Percentiles rank a stretch among this genome's conserved stretches.
phyloP scores from a whole-genome alignment of 2,888 invertebrate genomes.

The Drosophila demipolita region DNA sequence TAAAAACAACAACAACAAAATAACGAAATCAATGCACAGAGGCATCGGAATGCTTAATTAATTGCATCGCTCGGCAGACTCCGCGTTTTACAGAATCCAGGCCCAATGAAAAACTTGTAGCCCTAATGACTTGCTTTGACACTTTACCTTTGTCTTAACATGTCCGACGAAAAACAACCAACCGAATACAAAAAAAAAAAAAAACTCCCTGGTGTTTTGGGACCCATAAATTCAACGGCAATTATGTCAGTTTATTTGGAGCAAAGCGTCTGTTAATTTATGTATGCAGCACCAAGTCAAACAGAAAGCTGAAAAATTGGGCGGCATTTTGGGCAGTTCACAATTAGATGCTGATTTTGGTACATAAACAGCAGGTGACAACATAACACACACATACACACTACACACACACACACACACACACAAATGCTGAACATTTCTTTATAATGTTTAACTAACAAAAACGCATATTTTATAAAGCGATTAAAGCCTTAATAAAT shows the following conservation, averaged over 20 bases:
- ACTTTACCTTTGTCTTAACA: constrained; percentile 78
- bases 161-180: constrained; percentile 35
- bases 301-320: constrained; percentile 37
- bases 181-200: constrained; percentile 8
- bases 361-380: constrained; percentile 79
- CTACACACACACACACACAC: constrained; percentile 19
- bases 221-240: constrained; percentile 73
- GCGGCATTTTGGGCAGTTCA: constrained; percentile 75
- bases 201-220: constrained; percentile 21
- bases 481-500: constrained; percentile 49
- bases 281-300: constrained; percentile 41
- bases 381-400: constrained; percentile 47
- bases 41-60: constrained; percentile 70
- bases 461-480: constrained; percentile 62
- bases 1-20: constrained; percentile 31
- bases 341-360: constrained; percentile 74
- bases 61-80: constrained; percentile 50
- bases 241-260: constrained; percentile 82
- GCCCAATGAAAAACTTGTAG: constrained; percentile 52
- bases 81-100: constrained; percentile 23
- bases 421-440: constrained; percentile 34
- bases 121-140: constrained; percentile 82
- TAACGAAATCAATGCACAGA: constrained; percentile 48
- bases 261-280: constrained; percentile 78
- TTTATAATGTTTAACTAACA: constrained; percentile 61